Conservation (phyloP, 1,140 invertebrate species). For the Condylostylus longicornis region DNA sequence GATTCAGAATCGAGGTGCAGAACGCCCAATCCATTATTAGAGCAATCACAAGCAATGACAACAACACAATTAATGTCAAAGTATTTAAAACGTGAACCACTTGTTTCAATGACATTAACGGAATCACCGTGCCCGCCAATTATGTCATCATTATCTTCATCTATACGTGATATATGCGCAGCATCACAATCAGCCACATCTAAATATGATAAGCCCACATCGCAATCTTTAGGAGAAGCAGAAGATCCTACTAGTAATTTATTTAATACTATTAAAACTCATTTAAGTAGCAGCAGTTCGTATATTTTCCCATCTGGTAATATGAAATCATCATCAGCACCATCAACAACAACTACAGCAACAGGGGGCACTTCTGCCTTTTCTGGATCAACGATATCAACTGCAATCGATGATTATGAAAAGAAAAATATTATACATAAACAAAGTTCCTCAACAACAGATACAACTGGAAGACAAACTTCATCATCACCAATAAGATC, state of each 20-base stretch:
- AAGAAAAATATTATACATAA: too few relatives aligned
- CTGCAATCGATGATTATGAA: neutral
- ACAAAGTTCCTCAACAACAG: constrained; percentile 1
- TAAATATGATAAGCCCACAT: constrained; percentile 11
- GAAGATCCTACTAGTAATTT: constrained; percentile 2
- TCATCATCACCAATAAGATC: neutral
- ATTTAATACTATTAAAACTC: neutral
- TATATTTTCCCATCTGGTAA: too few relatives aligned
- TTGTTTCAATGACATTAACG: constrained; percentile 27
- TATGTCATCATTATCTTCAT: constrained; percentile 20
- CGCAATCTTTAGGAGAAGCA: neutral
- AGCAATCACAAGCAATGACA: constrained; percentile 29
- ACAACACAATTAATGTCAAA: constrained; percentile 29
- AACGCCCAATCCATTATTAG: constrained; percentile 26
- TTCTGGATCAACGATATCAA: neutral
- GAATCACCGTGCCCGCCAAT: constrained; percentile 27
- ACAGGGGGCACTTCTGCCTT: neutral
- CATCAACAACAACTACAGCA: neutral
- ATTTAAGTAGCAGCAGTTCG: neutral
- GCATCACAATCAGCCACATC: constrained; percentile 7
- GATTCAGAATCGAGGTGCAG: too few relatives aligned
- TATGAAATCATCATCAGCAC: too few relatives aligned
- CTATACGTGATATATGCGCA: constrained; percentile 21
- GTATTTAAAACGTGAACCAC: constrained; percentile 26
- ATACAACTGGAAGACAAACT: constrained; percentile 8